These are phyloP conservation scores for Athalia circularis DNA, from an alignment of 2,888 invertebrate species.

Conservation along the genomic window DNA sequence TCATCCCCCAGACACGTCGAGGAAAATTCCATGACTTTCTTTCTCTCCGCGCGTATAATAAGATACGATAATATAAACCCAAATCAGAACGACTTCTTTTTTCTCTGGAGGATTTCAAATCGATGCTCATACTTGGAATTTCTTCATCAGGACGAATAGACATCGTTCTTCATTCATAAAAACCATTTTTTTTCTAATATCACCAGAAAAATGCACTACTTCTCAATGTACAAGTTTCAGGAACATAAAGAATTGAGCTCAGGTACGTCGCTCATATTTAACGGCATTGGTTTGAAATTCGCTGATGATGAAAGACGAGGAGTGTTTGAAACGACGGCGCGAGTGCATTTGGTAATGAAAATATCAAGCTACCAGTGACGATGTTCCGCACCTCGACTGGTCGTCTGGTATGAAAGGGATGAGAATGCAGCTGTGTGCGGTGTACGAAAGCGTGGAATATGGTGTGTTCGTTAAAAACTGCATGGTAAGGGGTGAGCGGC, in stretches of 20 bases:
- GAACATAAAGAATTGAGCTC: no score
- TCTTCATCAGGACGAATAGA: no score
- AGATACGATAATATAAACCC: no score
- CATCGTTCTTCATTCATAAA: no score
- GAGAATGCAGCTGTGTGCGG: background rate
- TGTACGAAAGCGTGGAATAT: no score
- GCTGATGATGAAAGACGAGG: background rate
- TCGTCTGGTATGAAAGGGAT: background rate
- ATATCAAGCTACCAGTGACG: conserved; percentile 27
- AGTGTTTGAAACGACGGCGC: background rate
- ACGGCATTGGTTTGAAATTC: background rate
- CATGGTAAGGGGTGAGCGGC: conserved; percentile 5
- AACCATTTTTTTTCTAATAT: no score
- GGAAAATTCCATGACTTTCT: background rate
- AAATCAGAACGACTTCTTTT: no score
- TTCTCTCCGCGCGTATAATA: no score
- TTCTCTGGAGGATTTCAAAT: no score
- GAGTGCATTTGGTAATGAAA: conserved; percentile 48
- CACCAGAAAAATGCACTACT: no score
- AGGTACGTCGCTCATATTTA: background rate
- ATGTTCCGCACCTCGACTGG: background rate
- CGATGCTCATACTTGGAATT: no score
- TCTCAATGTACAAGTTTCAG: no score
- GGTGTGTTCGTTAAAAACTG: conserved; percentile 16
- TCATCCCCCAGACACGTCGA: conserved; percentile 31